Percentiles rank a stretch among this genome's conserved stretches.
These are phyloP conservation scores for Rhinoraja longicauda DNA, from an alignment of 2,797 vertebrate species.

Conservation along the genomic window DNA sequence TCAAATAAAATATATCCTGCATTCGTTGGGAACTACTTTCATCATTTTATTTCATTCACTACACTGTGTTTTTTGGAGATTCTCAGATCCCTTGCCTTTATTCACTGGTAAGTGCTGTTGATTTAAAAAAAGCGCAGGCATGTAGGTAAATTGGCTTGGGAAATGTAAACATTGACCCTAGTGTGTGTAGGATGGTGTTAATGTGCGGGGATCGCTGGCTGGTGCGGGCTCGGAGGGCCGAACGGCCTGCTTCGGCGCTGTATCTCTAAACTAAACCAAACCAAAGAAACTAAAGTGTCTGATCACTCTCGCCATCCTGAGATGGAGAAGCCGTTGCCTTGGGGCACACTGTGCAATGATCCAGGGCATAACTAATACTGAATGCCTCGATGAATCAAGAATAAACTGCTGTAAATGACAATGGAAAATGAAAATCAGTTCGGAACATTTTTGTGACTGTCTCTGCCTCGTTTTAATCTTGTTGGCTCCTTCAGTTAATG, in stretches of 20 bases:
- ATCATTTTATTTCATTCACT: neutral
- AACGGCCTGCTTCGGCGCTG: no score
- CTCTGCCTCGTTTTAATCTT: neutral
- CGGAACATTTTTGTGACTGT: neutral
- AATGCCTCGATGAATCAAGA: neutral
- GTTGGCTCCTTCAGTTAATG: neutral
- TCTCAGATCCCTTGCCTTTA: neutral
- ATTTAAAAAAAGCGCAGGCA: no score
- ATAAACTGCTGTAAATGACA: neutral
- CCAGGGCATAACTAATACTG: neutral
- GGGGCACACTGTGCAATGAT: neutral
- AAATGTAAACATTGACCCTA: no score
- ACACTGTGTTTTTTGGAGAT: neutral
- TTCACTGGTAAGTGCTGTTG: no score
- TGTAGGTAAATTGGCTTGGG: no score
- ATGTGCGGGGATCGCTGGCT: no score
- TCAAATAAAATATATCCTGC: neutral
- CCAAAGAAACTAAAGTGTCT: neutral
- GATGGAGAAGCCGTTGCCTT: neutral
- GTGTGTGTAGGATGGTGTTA: no score
- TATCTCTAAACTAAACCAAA: no score
- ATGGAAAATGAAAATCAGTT: neutral
- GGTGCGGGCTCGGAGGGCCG: no score
- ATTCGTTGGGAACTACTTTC: constrained; percentile 6
- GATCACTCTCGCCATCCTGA: neutral